Base-by-base conservation (phyloP, 1,140 invertebrate genomes). In the Arctopsyche grandis region DNA sequence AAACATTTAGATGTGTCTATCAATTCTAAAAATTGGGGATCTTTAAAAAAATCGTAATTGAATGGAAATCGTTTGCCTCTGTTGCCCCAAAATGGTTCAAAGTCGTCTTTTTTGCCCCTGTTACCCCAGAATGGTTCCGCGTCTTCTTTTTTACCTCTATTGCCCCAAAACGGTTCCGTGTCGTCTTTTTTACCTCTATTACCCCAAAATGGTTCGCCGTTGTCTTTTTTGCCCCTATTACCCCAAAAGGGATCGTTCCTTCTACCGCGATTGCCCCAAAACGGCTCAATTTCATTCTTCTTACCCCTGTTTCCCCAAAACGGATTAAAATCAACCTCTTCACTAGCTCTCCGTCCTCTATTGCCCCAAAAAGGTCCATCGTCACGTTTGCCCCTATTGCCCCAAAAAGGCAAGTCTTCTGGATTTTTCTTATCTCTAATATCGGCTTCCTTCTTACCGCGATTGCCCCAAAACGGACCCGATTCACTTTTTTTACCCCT, bases 61-160 rank as follows among this genome's bases (percentile, higher is more conserved):
- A 0, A 26, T 9, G 22, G 5, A 38, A n/a, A 24, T 58, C 52
- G 75, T 80, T 77, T 85, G 78, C 84, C 85, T 81, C 84, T 80
- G 43, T 84, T 85, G 12, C 78, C 66, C 86, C 86, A 87, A 83
- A 86, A 87, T 0, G 83, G 83, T 75, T 81, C 78, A 44, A 75
- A 48, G 58, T 69, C 52, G n/a, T 79, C 5, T 16, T 79, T 74
- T 85, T 81, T 83, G 84, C 85, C 43, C 86, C 58, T 75, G 43
- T 79, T 83, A 29, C 81, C 81, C 83, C 77, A 83, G 79, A 83
- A 84, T 69, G 75, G 80, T 38, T 81, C 79, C 24, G 63, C 71
- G 26, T 77, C 63, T 9, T 81, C 76, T 52, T 79, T 82, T 48
- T 82, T 82, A 24, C 81, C 81, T 56, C 81, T 29, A 26, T 75